Conservation (phyloP, 1,140 invertebrate genomes). For the Aphaenogaster rudis region DNA sequence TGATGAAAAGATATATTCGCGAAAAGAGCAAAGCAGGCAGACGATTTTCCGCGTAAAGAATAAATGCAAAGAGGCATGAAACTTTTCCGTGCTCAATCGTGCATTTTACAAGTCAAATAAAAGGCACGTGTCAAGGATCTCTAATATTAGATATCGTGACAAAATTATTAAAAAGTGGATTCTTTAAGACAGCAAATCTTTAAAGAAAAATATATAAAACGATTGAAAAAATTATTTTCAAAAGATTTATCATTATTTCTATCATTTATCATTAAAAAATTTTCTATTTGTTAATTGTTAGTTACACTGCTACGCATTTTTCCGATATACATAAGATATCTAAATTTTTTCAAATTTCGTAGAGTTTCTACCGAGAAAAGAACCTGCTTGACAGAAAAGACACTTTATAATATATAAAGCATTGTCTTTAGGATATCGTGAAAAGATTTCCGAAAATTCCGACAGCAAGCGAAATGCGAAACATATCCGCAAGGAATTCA, state of each 20-base stretch:
- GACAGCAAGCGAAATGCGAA: background rate
- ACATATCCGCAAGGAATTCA: background rate
- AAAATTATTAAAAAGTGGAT: background rate
- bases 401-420: background rate
- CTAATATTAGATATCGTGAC: too few relatives aligned
- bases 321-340: background rate
- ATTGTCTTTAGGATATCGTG: background rate
- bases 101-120: background rate
- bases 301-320: background rate
- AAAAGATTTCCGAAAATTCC: background rate
- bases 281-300: background rate
- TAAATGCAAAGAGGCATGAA: background rate
- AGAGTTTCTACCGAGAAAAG: background rate
- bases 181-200: background rate
- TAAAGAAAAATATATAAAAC: background rate
- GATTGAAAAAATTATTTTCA: background rate
- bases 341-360: background rate
- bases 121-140: background rate
- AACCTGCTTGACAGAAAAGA: background rate
- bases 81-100: background rate
- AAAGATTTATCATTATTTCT: background rate
- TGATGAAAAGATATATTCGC: conserved; percentile 26
- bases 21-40: background rate
- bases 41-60: background rate
- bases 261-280: background rate